Conservation (phyloP, 2,113 vertebrate species). For the Cynopterus brachyotis region DNA sequence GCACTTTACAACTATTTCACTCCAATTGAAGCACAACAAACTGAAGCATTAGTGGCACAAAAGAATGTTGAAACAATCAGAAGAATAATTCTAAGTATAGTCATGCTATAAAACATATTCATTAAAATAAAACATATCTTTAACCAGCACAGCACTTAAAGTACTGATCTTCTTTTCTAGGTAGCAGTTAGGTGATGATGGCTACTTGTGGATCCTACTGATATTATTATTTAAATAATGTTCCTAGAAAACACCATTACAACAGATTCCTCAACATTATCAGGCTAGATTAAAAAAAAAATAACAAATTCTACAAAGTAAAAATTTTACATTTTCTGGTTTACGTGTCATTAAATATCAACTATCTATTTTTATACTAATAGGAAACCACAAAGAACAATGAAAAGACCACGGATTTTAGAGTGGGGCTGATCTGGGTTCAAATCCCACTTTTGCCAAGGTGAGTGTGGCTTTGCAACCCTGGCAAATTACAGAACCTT, state of each 20-base stretch:
- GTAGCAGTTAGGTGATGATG: background rate
- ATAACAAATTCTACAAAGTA: background rate
- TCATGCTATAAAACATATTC: background rate
- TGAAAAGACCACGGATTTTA: background rate
- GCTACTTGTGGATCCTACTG: background rate
- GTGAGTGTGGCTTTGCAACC: background rate
- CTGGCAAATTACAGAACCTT: background rate
- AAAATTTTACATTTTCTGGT: background rate
- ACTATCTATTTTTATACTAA: background rate
- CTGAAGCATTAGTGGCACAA: background rate
- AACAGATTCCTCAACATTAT: background rate
- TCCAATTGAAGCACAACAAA: constrained; percentile 26
- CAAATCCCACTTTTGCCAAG: background rate
- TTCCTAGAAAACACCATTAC: background rate
- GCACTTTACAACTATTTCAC: background rate
- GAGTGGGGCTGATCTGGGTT: background rate
- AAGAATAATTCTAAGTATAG: background rate
- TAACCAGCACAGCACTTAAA: background rate
- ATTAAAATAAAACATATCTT: constrained; percentile 31
- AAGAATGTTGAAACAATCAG: background rate
- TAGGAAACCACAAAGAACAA: background rate
- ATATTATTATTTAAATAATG: background rate
- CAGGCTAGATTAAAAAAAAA: background rate
- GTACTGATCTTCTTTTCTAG: background rate
- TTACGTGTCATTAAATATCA: background rate